phyloP scores from a whole-genome alignment of 2,797 vertebrate genomes.

The Botia almorhae region DNA sequence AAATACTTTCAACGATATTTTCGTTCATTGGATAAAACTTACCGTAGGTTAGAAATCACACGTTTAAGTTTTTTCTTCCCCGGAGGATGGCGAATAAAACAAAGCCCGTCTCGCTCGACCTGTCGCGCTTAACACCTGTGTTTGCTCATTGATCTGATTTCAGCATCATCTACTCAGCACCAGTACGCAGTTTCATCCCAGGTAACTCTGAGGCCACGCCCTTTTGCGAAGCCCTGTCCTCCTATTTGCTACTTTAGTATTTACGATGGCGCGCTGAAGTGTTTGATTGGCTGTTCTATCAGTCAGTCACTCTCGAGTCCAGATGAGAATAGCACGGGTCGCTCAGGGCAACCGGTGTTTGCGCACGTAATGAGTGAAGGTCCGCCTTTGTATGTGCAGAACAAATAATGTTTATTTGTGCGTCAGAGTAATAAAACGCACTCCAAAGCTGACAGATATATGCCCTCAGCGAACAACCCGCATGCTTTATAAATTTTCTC shows the following conservation, averaged over 20 bases:
- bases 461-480: background rate
- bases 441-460: conserved; percentile 19
- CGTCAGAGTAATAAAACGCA: conserved; percentile 11
- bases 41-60: conserved; percentile 17
- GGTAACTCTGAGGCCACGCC: conserved; percentile 52
- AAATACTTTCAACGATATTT: background rate
- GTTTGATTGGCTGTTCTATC: conserved; percentile 32
- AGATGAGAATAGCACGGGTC: conserved; percentile 33
- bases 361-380: conserved; percentile 43
- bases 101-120: conserved; percentile 26
- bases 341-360: conserved; percentile 55
- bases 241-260: conserved; percentile 41
- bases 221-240: background rate
- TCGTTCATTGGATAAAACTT: background rate
- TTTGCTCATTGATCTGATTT: conserved; percentile 55
- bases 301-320: conserved; percentile 22
- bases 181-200: conserved; percentile 38
- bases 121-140: conserved; percentile 45
- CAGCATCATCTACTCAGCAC: conserved; percentile 43
- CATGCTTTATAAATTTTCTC: background rate
- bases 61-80: background rate
- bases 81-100: background rate
- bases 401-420: conserved; percentile 57
- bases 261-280: background rate
- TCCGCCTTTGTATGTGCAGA: conserved; percentile 14